Evolutionary conservation across 2,797 vertebrate genomes (phyloP).

Genomic region (Coccyzus lansbergi): DNA sequence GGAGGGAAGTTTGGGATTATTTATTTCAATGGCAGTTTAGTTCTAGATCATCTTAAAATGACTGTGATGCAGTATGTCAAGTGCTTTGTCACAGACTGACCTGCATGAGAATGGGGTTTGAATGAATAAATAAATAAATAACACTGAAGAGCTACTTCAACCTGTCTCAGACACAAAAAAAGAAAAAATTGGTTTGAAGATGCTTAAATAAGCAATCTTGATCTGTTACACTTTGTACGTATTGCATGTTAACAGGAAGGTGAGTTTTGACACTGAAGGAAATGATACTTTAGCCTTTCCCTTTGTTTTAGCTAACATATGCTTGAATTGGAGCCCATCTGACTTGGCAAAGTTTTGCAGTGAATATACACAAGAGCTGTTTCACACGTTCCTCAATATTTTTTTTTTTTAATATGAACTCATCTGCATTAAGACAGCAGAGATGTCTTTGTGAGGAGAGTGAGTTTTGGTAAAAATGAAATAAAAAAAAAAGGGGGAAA

Average conservation of each 20-base stretch:
- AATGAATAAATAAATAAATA: background rate
- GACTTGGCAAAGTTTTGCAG: background rate
- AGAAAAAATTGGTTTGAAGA: background rate
- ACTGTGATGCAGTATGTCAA: background rate
- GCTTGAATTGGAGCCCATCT: conserved; percentile 29
- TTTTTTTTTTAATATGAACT: background rate
- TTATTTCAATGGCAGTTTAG: background rate
- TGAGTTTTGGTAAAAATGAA: background rate
- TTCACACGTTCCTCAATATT: background rate
- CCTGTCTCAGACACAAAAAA: background rate
- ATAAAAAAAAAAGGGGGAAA: background rate
- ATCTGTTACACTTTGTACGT: background rate
- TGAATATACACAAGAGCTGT: background rate
- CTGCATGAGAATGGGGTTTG: background rate
- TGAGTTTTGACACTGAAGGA: conserved; percentile 44
- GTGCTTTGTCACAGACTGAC: background rate
- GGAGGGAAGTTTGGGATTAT: background rate
- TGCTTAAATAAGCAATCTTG: background rate
- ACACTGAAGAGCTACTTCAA: background rate
- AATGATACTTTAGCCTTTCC: conserved; percentile 9
- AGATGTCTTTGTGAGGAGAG: background rate
- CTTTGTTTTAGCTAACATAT: conserved; percentile 8
- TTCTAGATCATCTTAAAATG: background rate
- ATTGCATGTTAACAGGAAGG: background rate
- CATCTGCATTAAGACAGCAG: background rate